A percentile compares a stretch with the other conserved stretches of the same genome.
Conservation (phyloP, 2,113 vertebrate genomes). For the Ceyx cyanopectus region DNA sequence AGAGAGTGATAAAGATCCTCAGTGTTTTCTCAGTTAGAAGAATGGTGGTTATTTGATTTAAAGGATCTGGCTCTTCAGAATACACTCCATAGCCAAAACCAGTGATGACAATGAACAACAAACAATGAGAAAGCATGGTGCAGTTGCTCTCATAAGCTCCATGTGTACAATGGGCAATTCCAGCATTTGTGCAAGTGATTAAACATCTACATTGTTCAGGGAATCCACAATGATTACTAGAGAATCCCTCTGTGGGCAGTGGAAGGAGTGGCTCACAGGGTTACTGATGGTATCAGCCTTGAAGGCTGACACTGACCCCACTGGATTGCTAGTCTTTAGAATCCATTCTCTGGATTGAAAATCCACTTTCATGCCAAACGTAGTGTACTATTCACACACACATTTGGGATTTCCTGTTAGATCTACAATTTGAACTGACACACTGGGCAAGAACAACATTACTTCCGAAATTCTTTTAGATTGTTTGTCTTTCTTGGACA, state of each 20-base stretch:
- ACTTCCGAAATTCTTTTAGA: not conserved
- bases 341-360: slow-evolving; percentile 5
- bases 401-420: not conserved
- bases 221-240: not conserved
- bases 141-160: not conserved
- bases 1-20: not conserved
- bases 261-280: not conserved
- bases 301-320: slow-evolving; percentile 9
- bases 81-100: not conserved
- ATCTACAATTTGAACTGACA: not conserved
- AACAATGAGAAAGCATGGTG: not conserved
- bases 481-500: not conserved
- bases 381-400: not conserved
- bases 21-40: not conserved
- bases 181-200: not conserved
- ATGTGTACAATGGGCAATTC: not conserved
- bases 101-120: not conserved
- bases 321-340: not conserved
- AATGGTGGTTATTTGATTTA: not conserved
- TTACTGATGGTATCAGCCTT: not conserved
- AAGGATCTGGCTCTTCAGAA: not conserved
- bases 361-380: not conserved
- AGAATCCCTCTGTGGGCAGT: not conserved
- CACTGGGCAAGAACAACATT: not conserved
- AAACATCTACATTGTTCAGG: not conserved